Evolutionary conservation across 1,140 invertebrate species (phyloP).

Genomic region (Nephila pilipes): DNA sequence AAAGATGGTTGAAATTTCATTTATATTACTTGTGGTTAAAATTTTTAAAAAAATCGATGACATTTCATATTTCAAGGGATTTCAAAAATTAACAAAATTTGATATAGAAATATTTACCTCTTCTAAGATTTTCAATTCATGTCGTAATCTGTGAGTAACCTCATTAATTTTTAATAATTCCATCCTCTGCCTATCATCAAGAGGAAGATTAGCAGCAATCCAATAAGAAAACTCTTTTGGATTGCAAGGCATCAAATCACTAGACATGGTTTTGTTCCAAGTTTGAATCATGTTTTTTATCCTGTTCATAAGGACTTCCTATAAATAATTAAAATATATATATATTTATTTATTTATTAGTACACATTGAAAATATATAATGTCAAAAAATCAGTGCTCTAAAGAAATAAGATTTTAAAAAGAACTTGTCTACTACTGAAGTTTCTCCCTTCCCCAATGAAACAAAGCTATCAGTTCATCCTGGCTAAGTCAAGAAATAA

Average conservation of each 20-base stretch:
- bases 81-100: not conserved
- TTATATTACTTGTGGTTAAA: not conserved
- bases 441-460: too few species aligned
- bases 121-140: slow-evolving; percentile 85
- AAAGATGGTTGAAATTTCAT: too few species aligned
- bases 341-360: not conserved
- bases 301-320: slow-evolving; percentile 79
- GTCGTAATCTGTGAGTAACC: slow-evolving; percentile 86
- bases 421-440: too few species aligned
- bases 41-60: not conserved
- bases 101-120: slow-evolving; percentile 82
- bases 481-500: too few species aligned
- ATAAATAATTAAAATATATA: not conserved
- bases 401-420: too few species aligned
- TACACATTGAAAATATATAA: not conserved
- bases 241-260: slow-evolving; percentile 84
- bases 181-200: slow-evolving; percentile 85
- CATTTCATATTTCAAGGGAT: not conserved
- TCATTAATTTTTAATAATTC: slow-evolving; percentile 85
- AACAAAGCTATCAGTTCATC: too few species aligned
- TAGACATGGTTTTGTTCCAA: slow-evolving; percentile 80
- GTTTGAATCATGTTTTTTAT: slow-evolving; percentile 80
- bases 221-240: slow-evolving; percentile 88
- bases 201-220: slow-evolving; percentile 88
- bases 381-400: not conserved